Conservation (phyloP, 2,888 invertebrate genomes). For the Caenorhabditis sp. region DNA sequence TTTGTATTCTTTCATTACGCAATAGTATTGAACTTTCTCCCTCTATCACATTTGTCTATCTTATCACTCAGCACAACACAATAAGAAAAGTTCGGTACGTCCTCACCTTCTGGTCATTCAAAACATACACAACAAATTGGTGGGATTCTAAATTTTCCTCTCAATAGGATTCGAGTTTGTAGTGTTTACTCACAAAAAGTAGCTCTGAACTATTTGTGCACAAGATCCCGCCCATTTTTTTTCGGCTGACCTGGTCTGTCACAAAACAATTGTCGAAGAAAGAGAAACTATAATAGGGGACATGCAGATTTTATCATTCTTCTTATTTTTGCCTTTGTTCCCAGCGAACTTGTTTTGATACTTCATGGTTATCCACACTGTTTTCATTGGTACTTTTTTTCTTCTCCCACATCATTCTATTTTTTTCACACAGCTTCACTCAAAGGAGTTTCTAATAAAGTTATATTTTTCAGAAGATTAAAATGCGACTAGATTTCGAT, state of each 20-base stretch:
- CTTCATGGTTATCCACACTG: neutral
- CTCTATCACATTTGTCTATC: neutral
- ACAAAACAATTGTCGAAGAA: slow-evolving; percentile 6
- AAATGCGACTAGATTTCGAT: slow-evolving; percentile 59
- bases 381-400: neutral
- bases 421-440: neutral
- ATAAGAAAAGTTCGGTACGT: slow-evolving; percentile 21
- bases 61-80: slow-evolving; percentile 33
- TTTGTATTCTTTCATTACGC: neutral
- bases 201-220: slow-evolving; percentile 19
- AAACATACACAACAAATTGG: neutral
- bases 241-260: slow-evolving; percentile 12
- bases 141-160: neutral
- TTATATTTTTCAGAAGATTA: too few relatives aligned
- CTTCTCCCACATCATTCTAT: neutral
- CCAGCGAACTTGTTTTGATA: slow-evolving; percentile 13
- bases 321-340: slow-evolving; percentile 21
- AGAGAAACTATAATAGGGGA: neutral
- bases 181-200: slow-evolving; percentile 14
- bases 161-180: neutral
- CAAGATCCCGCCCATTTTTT: slow-evolving; percentile 9
- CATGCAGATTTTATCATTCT: slow-evolving; percentile 13
- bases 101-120: slow-evolving; percentile 16
- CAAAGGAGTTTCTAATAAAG: too few relatives aligned
- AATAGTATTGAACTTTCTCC: slow-evolving; percentile 20